Evolutionary conservation across 1,140 invertebrate species (phyloP).

Genomic region (Epicauta chinensis): DNA sequence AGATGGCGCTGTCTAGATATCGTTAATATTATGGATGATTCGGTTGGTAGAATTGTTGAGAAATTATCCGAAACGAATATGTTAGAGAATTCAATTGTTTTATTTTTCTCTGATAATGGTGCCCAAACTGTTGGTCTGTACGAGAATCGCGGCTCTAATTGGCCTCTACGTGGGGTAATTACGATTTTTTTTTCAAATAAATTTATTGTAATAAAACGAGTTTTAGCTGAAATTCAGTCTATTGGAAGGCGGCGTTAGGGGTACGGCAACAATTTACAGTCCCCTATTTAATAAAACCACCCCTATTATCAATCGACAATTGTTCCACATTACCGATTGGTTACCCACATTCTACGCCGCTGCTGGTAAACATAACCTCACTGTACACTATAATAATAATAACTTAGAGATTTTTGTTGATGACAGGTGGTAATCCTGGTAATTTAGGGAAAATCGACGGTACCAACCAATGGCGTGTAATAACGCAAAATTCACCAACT

Average conservation of each 20-base stretch:
- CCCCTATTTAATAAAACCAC: constrained; percentile 47
- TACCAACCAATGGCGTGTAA: constrained; percentile 64
- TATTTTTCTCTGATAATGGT: constrained; percentile 75
- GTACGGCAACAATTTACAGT: constrained; percentile 60
- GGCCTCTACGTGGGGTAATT: constrained; percentile 72
- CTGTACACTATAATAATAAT: too few relatives aligned
- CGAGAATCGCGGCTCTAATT: constrained; percentile 78
- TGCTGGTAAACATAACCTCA: constrained; percentile 57
- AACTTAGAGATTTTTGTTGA: too few relatives aligned
- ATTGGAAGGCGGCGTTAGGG: constrained; percentile 84
- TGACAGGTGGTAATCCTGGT: constrained; percentile 44
- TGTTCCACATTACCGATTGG: constrained; percentile 84
- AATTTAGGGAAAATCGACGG: constrained; percentile 56
- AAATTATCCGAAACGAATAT: constrained; percentile 59
- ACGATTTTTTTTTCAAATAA: not conserved
- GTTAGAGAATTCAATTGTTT: constrained; percentile 65
- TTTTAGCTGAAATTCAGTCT: constrained; percentile 57
- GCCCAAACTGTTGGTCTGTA: constrained; percentile 65
- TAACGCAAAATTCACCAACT: constrained; percentile 46
- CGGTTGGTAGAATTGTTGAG: constrained; percentile 67
- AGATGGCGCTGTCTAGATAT: too few relatives aligned
- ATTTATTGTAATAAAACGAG: not conserved
- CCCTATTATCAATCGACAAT: constrained; percentile 54
- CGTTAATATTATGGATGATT: constrained; percentile 76
- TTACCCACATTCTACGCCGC: constrained; percentile 72